Evolutionary conservation across 92 coral and sea anemone species (phyloP).

Genomic region (Pocillopora meandrina): DNA sequence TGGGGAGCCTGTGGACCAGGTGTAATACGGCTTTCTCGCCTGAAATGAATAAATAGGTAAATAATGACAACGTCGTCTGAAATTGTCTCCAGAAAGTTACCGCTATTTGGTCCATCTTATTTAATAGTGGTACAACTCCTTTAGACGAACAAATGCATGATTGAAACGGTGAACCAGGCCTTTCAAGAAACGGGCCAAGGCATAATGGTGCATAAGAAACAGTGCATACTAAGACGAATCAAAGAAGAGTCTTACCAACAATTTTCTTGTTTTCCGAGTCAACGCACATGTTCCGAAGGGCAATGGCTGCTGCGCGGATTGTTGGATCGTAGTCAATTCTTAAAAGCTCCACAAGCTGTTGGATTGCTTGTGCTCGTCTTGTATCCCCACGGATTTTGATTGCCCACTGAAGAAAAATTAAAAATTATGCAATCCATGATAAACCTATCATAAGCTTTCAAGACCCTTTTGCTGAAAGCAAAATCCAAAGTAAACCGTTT

Average conservation of each 20-base stretch:
- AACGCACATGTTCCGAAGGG: constrained; percentile 87
- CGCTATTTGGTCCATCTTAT: too few species aligned
- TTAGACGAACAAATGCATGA: too few species aligned
- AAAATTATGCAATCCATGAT: too few species aligned
- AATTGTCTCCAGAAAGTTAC: too few species aligned
- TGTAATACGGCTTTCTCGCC: constrained; percentile 89
- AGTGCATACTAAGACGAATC: neutral
- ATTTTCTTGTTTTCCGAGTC: constrained; percentile 87
- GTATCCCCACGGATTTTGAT: constrained; percentile 95
- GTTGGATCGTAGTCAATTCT: constrained; percentile 91
- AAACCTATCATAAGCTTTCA: too few species aligned
- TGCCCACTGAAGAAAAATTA: constrained; percentile 80
- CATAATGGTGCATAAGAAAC: too few species aligned
- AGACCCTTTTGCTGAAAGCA: too few species aligned
- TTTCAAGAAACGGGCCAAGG: too few species aligned
- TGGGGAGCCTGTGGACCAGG: constrained; percentile 82
- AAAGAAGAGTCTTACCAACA: constrained; percentile 60
- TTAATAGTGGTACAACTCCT: too few species aligned
- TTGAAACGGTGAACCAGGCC: too few species aligned
- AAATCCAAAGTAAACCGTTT: too few species aligned
- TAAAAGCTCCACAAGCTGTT: constrained; percentile 78
- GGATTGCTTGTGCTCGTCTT: constrained; percentile 84
- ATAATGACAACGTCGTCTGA: neutral
- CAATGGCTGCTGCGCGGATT: constrained; percentile 93
- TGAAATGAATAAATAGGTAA: constrained; percentile 5